Percentiles rank a stretch among this genome's conserved stretches.
Evolutionary conservation across 1,140 invertebrate genomes (phyloP).

Genomic region (Branchinecta lynchi): DNA sequence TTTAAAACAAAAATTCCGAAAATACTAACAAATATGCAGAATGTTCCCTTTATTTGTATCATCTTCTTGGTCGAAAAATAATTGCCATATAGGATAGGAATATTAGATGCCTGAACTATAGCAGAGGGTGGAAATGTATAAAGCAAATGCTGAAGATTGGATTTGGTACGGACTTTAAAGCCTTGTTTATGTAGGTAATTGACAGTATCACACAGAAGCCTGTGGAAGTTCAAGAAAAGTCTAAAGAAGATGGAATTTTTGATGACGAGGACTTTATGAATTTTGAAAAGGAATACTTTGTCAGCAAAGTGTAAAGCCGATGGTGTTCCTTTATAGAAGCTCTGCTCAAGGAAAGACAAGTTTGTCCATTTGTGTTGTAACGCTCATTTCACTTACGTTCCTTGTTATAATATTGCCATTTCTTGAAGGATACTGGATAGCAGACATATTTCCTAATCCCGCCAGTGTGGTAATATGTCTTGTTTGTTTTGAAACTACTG

Average conservation of each 20-base stretch:
- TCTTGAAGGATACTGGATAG: background rate
- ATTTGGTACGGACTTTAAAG: too few relatives aligned
- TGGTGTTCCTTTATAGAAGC: background rate
- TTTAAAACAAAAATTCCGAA: too few relatives aligned
- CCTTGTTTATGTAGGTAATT: too few relatives aligned
- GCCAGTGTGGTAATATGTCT: background rate
- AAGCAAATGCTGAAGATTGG: too few relatives aligned
- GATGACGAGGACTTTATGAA: background rate
- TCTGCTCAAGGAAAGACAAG: background rate
- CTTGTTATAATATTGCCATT: background rate
- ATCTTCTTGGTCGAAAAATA: background rate
- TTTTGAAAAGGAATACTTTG: slow-evolving; percentile 7
- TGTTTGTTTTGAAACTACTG: background rate
- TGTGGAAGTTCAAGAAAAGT: background rate
- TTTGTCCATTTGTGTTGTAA: background rate
- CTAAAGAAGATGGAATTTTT: background rate
- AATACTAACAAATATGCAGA: background rate
- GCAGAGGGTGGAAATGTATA: too few relatives aligned
- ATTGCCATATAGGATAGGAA: background rate
- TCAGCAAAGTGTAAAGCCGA: background rate
- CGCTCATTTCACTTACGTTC: background rate
- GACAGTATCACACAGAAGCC: background rate
- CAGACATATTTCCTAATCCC: background rate
- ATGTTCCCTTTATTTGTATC: background rate
- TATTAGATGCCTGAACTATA: too few relatives aligned